phyloP scores from a whole-genome alignment of 2,888 invertebrate species.

The Eupithecia inturbata region DNA sequence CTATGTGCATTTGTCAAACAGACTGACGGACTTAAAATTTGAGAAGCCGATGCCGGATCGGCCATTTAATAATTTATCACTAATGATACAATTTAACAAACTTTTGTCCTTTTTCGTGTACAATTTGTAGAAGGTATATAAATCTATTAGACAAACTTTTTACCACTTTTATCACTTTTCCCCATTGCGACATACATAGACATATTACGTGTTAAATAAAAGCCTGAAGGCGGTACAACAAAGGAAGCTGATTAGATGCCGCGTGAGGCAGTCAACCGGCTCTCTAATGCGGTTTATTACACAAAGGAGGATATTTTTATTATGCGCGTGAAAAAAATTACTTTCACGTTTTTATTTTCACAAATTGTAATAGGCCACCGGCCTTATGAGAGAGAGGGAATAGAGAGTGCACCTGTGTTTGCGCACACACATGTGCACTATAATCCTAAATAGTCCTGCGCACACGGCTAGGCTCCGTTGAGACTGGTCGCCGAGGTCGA shows the following conservation, averaged over 20 bases:
- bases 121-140: too few species aligned
- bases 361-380: not conserved
- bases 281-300: constrained; percentile 1
- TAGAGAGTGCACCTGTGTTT: too few species aligned
- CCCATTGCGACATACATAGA: not conserved
- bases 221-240: constrained; percentile 38
- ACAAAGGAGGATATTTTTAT: not conserved
- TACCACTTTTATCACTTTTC: not conserved
- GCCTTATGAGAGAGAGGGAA: not conserved
- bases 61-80: not conserved
- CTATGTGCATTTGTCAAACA: not conserved
- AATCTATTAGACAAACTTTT: not conserved
- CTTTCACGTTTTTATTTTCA: not conserved
- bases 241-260: constrained; percentile 47
- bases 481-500: too few species aligned
- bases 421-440: too few species aligned
- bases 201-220: constrained; percentile 4
- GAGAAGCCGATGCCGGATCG: not conserved
- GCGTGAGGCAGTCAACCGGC: not conserved
- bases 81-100: too few species aligned
- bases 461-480: too few species aligned
- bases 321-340: not conserved
- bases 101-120: too few species aligned
- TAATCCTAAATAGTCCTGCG: too few species aligned
- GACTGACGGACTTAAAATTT: not conserved